Base-by-base conservation (phyloP, 2,888 invertebrate genomes). In the Sericinus montela region DNA sequence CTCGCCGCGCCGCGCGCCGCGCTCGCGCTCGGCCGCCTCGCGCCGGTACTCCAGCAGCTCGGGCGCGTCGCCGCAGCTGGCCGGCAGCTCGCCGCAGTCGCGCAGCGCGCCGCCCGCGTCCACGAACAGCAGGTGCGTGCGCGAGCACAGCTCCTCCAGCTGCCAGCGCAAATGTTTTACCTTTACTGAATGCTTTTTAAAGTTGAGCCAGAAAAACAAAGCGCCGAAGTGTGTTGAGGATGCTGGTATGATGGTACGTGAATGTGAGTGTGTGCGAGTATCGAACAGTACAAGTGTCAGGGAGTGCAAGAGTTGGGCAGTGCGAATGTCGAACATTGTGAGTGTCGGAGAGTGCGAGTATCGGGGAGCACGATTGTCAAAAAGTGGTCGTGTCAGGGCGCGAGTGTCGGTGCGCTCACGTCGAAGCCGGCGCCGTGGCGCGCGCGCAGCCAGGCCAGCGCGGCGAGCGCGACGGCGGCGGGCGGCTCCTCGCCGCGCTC, bases 11-110 rank as follows among this genome's bases (percentile, higher is more conserved):
- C 19, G 19, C 5, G 19, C 5, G 19, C 19, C 19, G 3, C 55
- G 55, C 37, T 45, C 46, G 14, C 50, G 34, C 92, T 51, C 94
- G 84, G 72, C 51, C 67, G 64, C 63, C 62, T 67, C 54, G 58
- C 91, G 88, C 67, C 94, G 93, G 81, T 95, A 95, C 79, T 94
- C 94, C 70, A 93, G 93, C 30, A 95, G 93, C 55, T 94, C 91
- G 67, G 94, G 94, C 19, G 94, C 93, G 74, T 95, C 93, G 53
- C 92, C 93, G 50, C 72, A 64, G 14, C 89, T 86, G 14, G 85
- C 80, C 6, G 94, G 94, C 66, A 95, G 87, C 68, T 94, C 94
- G 53, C 92, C 91, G 81, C 95, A 95, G 85, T 96, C 95, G 62
- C 94, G 94, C 58, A 96, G 88, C 30, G 92, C 92, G 71, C 95